Evolutionary conservation across 1,140 invertebrate species (phyloP), one percentile per base, ranked within the genome.

Genomic region (Drosophila athabasca): DNA sequence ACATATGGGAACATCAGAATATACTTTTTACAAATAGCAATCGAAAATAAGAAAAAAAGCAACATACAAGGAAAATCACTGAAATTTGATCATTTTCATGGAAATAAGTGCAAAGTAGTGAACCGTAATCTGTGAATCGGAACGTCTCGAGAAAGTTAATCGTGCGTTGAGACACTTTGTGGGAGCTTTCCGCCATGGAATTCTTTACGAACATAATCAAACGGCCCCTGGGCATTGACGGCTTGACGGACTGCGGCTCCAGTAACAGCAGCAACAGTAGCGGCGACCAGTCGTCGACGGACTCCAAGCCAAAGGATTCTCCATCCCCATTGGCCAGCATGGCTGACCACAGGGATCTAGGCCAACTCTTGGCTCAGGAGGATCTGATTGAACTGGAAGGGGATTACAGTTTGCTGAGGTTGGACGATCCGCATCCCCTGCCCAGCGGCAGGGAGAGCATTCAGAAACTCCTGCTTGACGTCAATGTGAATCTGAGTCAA

Each of bases 121-220:
- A 70, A 77, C 68, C 79, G 77, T 61, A 35, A 55, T 62, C 22
- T 45, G 49, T 44, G 35, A 61, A 26, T 19, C 24, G 24, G 24
- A 26, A 62, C 50, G 44, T 62, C 43, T 57, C 54, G 50, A 44
- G 43, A 53, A 65, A 51, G 43, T 64, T 29, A 87, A 78, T 82
- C 79, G 82, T 78, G 78, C 74, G 73, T 84, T 62, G 55, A 76
- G 49, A 48, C 39, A 41, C 5, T 51, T 46, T 41, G n/a, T 22
- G 24, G 29, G n/a, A 19, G 43, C 49, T 60, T 7, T 17, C 15
- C 29, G 19, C n/a, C 50, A 91, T 91, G 90, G 73, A 91, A 67
- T 91, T 91, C 46, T 52, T 91, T 62, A 69, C 90, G 13, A 88
- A 85, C 57, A 59, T 91, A 7, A 85, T 91, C 22, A 91, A 85